Base-by-base conservation (phyloP, 53 echinoderm and acorn worm genomes). In the Zoroaster sp. region DNA sequence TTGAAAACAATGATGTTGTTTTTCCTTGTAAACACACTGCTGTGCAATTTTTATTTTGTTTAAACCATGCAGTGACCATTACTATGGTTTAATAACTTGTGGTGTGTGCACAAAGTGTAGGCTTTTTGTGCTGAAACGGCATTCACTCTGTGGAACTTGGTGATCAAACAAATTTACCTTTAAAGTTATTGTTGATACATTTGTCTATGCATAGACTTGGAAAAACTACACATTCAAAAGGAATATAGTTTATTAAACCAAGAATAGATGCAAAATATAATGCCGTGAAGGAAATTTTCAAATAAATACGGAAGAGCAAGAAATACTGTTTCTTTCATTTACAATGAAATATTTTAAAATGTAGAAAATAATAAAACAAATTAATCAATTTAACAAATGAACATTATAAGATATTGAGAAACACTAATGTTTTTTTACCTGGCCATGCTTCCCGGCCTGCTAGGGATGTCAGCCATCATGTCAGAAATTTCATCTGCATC, bases 401-500 rank as follows among this genome's bases (percentile, higher is more conserved):
- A n/a, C n/a, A n/a, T n/a, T n/a, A n/a, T n/a, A 63, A 63, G 8
- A 4, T 5, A 63, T 5, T 1, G 75, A 33, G 6, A 30, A 25
- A 28, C 10, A 2, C 21, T 63, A 63, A 63, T n/a, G 20, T 0
- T 21, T 41, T 44, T n/a, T 77, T 89, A 81, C 81, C 90, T 81
- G 25, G 52, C 78, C 35, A 51, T 75, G 47, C 92, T 97, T 0
- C 88, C 91, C 44, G 89, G 91, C 55, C 95, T 90, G 87, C 95
- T 98, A 5, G 99, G 99, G 30, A 96, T 92, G 13, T 93, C 99
- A 35, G 89, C 91, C 99, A 98, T 98, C 96, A 98, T 90, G 1
- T 92, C 95, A 7, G 88, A 76, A 11, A 98, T 17, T 15, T 98
- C 99, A 25, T 94, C 93, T n/a, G 92, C 92, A 73, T 97, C 95